These are phyloP conservation scores for Phaetusa simplex DNA, from an alignment of 2,113 vertebrate species.

Conservation along the genomic window DNA sequence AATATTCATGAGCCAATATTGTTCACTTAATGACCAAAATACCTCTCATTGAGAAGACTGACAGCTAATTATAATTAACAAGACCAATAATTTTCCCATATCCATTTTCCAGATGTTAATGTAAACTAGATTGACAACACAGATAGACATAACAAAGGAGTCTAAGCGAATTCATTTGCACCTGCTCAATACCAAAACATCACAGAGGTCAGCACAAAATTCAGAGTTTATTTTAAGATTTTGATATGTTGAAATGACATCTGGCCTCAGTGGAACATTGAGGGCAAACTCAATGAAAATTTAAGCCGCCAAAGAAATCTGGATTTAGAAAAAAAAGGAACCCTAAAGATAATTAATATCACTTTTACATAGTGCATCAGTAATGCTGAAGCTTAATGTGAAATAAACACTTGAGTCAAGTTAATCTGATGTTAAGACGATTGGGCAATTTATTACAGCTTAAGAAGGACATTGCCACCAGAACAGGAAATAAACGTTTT, in stretches of 20 bases:
- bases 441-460: constrained; percentile 68
- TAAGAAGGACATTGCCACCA: constrained; percentile 55
- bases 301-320: constrained; percentile 21
- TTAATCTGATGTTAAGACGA: constrained; percentile 67
- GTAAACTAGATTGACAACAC: constrained; percentile 22
- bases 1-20: constrained; percentile 43
- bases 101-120: constrained; percentile 55
- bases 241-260: constrained; percentile 46
- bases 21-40: constrained; percentile 42
- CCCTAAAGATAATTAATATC: constrained; percentile 57
- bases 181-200: constrained; percentile 51
- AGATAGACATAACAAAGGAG: constrained; percentile 57
- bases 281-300: constrained; percentile 21
- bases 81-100: constrained; percentile 38
- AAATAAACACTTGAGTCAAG: constrained; percentile 74
- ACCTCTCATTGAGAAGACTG: constrained; percentile 42
- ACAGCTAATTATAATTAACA: constrained; percentile 67
- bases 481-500: constrained; percentile 70
- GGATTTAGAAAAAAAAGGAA: neutral
- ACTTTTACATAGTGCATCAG: constrained; percentile 40
- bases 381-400: constrained; percentile 53
- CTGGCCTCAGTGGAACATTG: constrained; percentile 2
- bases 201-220: constrained; percentile 46
- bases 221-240: constrained; percentile 60
- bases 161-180: constrained; percentile 42